Percentiles rank a stretch among this genome's conserved stretches.
Evolutionary conservation across 2,888 invertebrate species (phyloP).

Genomic region (Dryococelus australis): DNA sequence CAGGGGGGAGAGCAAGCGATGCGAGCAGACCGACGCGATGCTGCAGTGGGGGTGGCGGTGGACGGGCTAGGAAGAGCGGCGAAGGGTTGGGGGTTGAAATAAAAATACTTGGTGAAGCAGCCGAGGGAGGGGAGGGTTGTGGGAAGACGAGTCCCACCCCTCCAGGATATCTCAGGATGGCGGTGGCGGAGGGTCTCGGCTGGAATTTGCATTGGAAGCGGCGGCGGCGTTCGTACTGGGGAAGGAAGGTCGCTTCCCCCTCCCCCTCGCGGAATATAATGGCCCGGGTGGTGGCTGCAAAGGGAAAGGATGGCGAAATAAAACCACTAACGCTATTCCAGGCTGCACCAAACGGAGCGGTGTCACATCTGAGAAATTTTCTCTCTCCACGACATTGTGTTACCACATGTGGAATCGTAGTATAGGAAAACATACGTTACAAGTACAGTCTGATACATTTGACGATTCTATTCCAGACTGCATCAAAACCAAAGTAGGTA

Average conservation of each 20-base stretch:
- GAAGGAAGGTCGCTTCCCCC: background rate
- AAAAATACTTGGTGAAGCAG: background rate
- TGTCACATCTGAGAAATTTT: background rate
- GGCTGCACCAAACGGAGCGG: constrained; percentile 23
- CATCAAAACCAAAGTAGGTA: no score
- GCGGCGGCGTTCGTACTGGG: background rate
- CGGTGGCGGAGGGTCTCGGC: background rate
- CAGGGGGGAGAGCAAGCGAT: constrained; percentile 4
- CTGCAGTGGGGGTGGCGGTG: no score
- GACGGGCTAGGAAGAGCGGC: no score
- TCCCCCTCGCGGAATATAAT: background rate
- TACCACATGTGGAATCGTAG: background rate
- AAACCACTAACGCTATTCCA: constrained; percentile 30
- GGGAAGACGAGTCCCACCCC: background rate
- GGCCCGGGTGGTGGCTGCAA: background rate
- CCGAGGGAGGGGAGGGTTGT: background rate
- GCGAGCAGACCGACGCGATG: background rate
- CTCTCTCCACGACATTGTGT: background rate
- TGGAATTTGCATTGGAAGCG: constrained; percentile 36
- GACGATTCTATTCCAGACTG: no score
- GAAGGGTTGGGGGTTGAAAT: background rate
- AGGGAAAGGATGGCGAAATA: constrained; percentile 23
- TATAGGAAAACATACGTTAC: no score
- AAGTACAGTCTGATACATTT: no score
- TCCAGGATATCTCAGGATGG: background rate